Percentiles rank a stretch among this genome's conserved stretches.
These are phyloP conservation scores for Cynopterus sphinx DNA, from an alignment of 2,797 vertebrate genomes.

Conservation along the genomic window DNA sequence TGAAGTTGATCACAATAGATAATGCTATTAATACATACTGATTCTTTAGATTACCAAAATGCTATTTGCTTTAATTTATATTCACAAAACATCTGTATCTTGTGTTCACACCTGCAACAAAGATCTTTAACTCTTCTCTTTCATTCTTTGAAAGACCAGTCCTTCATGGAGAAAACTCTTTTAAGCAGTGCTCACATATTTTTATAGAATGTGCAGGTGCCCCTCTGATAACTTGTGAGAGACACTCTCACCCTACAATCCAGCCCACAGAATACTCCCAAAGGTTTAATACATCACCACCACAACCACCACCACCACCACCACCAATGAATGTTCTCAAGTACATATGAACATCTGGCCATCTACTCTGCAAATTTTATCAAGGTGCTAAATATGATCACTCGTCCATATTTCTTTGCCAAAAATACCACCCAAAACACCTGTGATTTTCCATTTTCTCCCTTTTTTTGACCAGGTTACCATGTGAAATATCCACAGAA, in stretches of 20 bases:
- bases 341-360: background rate
- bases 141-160: conserved; percentile 57
- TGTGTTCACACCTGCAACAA: conserved; percentile 52
- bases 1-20: conserved; percentile 51
- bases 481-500: conserved; percentile 34
- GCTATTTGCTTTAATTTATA: conserved; percentile 66
- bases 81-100: conserved; percentile 63
- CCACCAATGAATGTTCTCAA: background rate
- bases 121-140: conserved; percentile 24
- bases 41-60: conserved; percentile 58
- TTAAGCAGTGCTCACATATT: background rate
- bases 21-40: conserved; percentile 61
- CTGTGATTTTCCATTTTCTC: conserved; percentile 43
- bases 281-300: conserved; percentile 62
- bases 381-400: conserved; percentile 73
- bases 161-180: conserved; percentile 54
- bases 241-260: conserved; percentile 56
- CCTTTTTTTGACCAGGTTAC: conserved; percentile 16
- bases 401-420: conserved; percentile 53
- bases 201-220: conserved; percentile 20
- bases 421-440: conserved; percentile 44
- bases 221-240: conserved; percentile 61
- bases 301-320: background rate
- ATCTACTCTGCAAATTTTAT: conserved; percentile 68
- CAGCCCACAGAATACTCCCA: background rate